Evolutionary conservation across 2,113 vertebrate species (phyloP).

Genomic region (Trogon melanurus): DNA sequence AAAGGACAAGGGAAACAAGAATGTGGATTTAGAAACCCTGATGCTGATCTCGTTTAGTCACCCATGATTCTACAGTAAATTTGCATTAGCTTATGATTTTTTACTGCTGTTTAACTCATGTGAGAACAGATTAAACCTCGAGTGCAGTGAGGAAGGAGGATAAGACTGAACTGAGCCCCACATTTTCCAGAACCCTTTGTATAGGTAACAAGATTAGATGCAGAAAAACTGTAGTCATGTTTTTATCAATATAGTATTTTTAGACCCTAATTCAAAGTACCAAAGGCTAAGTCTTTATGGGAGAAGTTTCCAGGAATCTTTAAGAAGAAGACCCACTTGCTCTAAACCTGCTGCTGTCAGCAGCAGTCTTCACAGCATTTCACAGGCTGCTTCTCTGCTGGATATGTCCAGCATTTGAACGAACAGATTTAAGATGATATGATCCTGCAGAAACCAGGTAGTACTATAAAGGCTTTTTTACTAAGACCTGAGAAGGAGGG

Average conservation of each 20-base stretch:
- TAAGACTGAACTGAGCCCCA: not conserved
- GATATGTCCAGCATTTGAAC: not conserved
- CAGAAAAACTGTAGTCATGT: not conserved
- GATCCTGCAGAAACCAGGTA: not conserved
- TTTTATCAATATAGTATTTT: not conserved
- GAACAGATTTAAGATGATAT: not conserved
- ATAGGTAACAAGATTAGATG: not conserved
- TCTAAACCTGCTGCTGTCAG: not conserved
- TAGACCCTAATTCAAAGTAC: not conserved
- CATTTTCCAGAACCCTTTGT: not conserved
- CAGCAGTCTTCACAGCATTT: not conserved
- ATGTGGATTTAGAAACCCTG: not conserved
- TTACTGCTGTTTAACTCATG: not conserved
- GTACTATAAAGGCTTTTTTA: not conserved
- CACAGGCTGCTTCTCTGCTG: not conserved
- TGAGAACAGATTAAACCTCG: not conserved
- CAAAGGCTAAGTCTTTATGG: not conserved
- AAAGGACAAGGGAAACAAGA: not conserved
- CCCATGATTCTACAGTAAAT: not conserved
- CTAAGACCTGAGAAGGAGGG: not conserved
- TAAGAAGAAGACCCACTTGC: not conserved
- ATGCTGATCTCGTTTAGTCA: not conserved
- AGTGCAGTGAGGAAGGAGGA: not conserved
- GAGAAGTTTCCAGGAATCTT: not conserved
- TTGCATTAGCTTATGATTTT: not conserved